These are phyloP conservation scores for Lophius americanus DNA, from an alignment of 2,797 vertebrate genomes.

Conservation along the genomic window DNA sequence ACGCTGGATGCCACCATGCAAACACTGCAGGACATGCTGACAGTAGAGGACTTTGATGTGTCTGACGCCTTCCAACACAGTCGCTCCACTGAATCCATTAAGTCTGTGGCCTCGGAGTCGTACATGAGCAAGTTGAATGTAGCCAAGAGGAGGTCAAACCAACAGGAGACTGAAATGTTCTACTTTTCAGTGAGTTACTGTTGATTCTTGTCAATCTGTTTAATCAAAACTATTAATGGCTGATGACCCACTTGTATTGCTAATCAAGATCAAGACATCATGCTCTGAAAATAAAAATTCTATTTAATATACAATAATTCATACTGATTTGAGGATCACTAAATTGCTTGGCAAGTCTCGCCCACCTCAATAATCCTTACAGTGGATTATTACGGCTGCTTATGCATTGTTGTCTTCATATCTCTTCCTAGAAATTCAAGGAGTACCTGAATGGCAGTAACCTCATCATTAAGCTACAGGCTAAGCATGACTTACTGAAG, in stretches of 20 bases:
- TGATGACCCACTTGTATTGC: not conserved
- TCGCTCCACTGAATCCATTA: conserved; percentile 96
- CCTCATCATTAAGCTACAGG: conserved; percentile 98
- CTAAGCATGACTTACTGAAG: conserved; percentile 97
- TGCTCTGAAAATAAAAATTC: conserved; percentile 28
- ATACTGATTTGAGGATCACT: conserved; percentile 23
- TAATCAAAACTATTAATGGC: not conserved
- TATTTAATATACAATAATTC: conserved; percentile 37
- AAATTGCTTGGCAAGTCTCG: conserved; percentile 23
- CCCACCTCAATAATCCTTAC: not conserved
- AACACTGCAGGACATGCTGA: conserved; percentile 98
- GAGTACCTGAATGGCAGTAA: conserved; percentile 99
- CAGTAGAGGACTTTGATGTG: conserved; percentile 97
- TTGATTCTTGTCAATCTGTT: not conserved
- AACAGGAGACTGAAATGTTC: conserved; percentile 98
- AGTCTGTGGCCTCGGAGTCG: conserved; percentile 93
- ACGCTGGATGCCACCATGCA: conserved; percentile 99
- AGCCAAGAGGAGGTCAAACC: conserved; percentile 94
- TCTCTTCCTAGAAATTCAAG: conserved; percentile 92
- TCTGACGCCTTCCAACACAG: conserved; percentile 98
- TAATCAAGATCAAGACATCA: conserved; percentile 30
- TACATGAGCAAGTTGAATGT: conserved; percentile 98
- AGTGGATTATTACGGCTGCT: conserved; percentile 21
- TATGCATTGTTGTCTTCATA: conserved; percentile 34
- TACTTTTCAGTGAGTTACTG: conserved; percentile 91